These are phyloP conservation scores for Rosalia funebris DNA, from an alignment of 2,888 invertebrate genomes.

Conservation along the genomic window DNA sequence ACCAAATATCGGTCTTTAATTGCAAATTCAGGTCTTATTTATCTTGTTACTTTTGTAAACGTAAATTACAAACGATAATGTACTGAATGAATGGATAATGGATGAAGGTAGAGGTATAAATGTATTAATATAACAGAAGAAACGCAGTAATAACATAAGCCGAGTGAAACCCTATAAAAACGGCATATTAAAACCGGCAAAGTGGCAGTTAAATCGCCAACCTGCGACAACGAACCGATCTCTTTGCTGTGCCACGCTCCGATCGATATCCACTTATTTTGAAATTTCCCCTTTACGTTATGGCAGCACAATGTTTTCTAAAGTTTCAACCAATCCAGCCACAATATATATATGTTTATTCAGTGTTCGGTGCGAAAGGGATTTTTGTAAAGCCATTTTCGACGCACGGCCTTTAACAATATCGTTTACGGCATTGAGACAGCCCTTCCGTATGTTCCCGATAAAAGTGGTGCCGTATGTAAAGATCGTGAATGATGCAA, in stretches of 20 bases:
- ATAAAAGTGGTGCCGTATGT: neutral
- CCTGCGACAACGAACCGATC: no score
- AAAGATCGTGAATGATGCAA: neutral
- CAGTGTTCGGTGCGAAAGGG: conserved; percentile 3
- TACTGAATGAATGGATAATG: no score
- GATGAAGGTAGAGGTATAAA: no score
- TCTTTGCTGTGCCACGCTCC: neutral
- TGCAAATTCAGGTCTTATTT: no score
- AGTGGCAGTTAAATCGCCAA: no score
- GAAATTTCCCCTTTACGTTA: conserved; percentile 2
- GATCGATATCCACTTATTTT: conserved; percentile 9
- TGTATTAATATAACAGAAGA: no score
- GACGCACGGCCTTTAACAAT: conserved; percentile 2
- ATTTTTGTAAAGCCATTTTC: conserved; percentile 12
- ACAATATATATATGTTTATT: conserved; percentile 5
- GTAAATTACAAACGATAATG: no score
- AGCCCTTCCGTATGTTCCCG: neutral
- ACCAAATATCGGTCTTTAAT: no score
- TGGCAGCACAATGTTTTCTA: conserved; percentile 6
- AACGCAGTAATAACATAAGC: no score
- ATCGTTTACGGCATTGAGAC: neutral
- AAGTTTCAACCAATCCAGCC: conserved; percentile 7
- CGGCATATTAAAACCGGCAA: no score
- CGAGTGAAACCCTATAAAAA: no score
- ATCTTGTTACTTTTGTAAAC: no score